Conservation (phyloP, 2,797 vertebrate genomes). For the Aythya fuligula region DNA sequence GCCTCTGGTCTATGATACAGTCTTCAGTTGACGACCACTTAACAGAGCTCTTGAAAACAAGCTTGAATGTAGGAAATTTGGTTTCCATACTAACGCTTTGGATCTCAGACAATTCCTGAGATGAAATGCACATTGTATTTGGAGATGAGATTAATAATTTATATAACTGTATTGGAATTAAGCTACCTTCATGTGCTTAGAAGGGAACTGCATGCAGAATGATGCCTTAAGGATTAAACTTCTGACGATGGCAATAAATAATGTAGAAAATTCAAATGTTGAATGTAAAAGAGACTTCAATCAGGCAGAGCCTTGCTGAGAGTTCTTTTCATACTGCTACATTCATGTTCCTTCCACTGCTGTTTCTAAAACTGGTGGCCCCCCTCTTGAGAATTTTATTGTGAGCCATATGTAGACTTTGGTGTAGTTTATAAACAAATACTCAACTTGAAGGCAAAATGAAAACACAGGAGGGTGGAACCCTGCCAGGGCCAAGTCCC, state of each 20-base stretch:
- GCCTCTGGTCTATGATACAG: neutral
- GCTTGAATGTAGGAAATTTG: neutral
- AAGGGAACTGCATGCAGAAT: slow-evolving; percentile 1
- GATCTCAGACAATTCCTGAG: neutral
- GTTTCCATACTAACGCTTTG: neutral
- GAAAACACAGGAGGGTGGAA: slow-evolving; percentile 16
- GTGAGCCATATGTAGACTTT: neutral
- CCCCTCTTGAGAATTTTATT: slow-evolving; percentile 48
- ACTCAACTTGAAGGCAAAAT: slow-evolving; percentile 4
- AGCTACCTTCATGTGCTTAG: slow-evolving; percentile 50
- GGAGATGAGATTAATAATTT: slow-evolving; percentile 65
- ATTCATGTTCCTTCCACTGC: neutral
- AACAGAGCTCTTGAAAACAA: neutral
- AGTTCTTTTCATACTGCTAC: slow-evolving; percentile 27
- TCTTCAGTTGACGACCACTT: slow-evolving; percentile 28
- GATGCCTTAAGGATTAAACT: slow-evolving; percentile 58
- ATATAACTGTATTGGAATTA: slow-evolving; percentile 57
- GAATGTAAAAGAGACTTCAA: neutral
- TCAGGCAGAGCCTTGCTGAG: slow-evolving; percentile 15
- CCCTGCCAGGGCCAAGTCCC: neutral
- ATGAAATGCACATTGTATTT: slow-evolving; percentile 5
- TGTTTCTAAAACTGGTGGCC: slow-evolving; percentile 1
- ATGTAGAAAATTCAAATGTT: slow-evolving; percentile 60
- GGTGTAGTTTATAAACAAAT: slow-evolving; percentile 38
- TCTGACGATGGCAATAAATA: slow-evolving; percentile 58